A percentile compares a stretch with the other conserved stretches of the same genome.
These are phyloP conservation scores for Trichopria drosophilae DNA, from an alignment of 2,888 invertebrate genomes.

Conservation along the genomic window DNA sequence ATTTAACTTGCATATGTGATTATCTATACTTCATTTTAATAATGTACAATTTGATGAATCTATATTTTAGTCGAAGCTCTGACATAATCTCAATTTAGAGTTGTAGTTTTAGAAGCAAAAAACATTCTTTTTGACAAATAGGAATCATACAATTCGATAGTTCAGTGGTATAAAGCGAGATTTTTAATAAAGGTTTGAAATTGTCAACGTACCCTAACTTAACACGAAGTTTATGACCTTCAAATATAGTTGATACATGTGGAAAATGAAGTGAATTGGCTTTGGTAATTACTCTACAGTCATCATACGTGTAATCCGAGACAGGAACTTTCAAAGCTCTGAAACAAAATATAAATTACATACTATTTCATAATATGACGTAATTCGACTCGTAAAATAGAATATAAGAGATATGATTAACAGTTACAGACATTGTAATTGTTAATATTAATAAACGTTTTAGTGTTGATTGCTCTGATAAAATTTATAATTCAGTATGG, in stretches of 20 bases:
- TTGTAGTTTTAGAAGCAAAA: too few species aligned
- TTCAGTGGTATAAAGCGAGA: too few species aligned
- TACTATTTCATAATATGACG: neutral
- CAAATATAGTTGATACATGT: slow-evolving; percentile 72
- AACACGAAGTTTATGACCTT: slow-evolving; percentile 76
- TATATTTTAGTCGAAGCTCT: too few species aligned
- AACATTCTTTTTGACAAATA: too few species aligned
- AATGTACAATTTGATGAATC: too few species aligned
- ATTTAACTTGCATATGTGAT: too few species aligned
- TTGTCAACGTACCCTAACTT: slow-evolving; percentile 73
- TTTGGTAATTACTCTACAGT: slow-evolving; percentile 80
- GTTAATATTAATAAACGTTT: neutral
- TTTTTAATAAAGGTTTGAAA: too few species aligned
- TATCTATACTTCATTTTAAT: too few species aligned
- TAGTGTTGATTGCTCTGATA: neutral
- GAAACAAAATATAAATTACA: slow-evolving; percentile 43
- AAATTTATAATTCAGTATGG: neutral
- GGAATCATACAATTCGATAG: too few species aligned
- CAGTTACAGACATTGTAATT: neutral
- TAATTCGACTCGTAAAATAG: neutral
- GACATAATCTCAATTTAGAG: too few species aligned
- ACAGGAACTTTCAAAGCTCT: slow-evolving; percentile 85
- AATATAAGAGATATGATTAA: neutral
- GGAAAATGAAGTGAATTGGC: slow-evolving; percentile 85
- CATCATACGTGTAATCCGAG: slow-evolving; percentile 90